phyloP scores from a whole-genome alignment of 2,888 invertebrate species.

The Stictocephala bisonia region DNA sequence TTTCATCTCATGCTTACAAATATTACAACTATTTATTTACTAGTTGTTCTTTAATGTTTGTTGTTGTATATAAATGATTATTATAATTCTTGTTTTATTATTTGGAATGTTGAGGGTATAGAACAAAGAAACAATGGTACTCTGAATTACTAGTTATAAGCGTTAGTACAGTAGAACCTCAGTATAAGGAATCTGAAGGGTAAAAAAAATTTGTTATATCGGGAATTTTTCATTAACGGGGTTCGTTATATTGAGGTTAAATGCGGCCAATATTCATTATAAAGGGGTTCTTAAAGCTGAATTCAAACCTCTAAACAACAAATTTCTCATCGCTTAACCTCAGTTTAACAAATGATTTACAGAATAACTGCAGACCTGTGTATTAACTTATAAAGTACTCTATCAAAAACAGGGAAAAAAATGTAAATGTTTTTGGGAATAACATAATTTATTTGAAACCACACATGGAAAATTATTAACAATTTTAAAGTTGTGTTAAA shows the following conservation, averaged over 20 bases:
- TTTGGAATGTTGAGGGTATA: too few species aligned
- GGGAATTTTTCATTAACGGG: neutral
- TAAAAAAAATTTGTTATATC: neutral
- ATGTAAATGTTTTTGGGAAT: too few species aligned
- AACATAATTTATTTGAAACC: too few species aligned
- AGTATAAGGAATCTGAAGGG: neutral
- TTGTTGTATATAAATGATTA: too few species aligned
- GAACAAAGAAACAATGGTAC: too few species aligned
- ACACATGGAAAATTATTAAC: neutral
- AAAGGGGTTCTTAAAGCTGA: slow-evolving; percentile 1
- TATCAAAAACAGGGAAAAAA: neutral
- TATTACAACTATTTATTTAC: too few species aligned
- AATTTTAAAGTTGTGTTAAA: too few species aligned
- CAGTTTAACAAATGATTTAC: neutral
- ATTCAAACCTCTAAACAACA: neutral
- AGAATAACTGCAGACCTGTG: neutral
- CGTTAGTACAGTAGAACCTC: neutral
- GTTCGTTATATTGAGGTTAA: slow-evolving; percentile 2
- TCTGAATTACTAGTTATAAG: too few species aligned
- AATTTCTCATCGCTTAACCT: neutral
- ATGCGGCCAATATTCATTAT: neutral
- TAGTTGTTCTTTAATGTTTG: too few species aligned
- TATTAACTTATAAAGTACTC: neutral
- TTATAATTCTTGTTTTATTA: too few species aligned
- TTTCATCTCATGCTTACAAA: too few species aligned